Evolutionary conservation across 2,113 vertebrate species (phyloP), one percentile per base, ranked within the genome.

Genomic region (Rhinichthys klamathensis): DNA sequence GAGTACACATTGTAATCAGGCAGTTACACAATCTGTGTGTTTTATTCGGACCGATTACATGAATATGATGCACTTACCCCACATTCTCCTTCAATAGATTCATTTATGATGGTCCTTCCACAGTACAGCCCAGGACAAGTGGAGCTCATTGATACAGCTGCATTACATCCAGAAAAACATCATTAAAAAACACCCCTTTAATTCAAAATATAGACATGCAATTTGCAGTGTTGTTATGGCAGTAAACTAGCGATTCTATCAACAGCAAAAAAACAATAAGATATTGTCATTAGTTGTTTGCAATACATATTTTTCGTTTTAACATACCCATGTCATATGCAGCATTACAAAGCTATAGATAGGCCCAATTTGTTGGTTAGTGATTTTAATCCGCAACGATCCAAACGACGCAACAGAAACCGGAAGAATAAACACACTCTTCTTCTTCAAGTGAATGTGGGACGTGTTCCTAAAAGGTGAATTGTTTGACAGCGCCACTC

Each of bases 71-170:
- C 85, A 94, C 97, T 97, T 88, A 98, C 97, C 72, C 97, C 97
- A 95, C 97, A 98, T 7, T 96, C 95, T 91, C 95, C 95, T 80
- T 95, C 92, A 46, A 91, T 86, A 3, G 95, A 92, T 56, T 95
- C 94, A 49, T 94, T 96, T 23, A 95, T 85, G 9, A 94, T 80
- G 10, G 93, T 91, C 92, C 95, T 95, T 88, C 97, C 97, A 90
- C 97, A 98, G 89, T 98, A 97, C 77, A 96, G 93, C 78, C 97
- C 97, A 41, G 97, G 96, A 90, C 97, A 98, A n/a, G 95, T 95
- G 63, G 92, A 94, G 80, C 94, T 96, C 93, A 96, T 94, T 88
- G 95, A 95, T 86, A 97, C 96, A 91, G 92, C 96, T 97, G 93
- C 41, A 92, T 23, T 25, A 80, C 7, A 93, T 86, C 91, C 92